Evolutionary conservation across 1,140 invertebrate genomes (phyloP).

Genomic region (Harpegnathos saltator): DNA sequence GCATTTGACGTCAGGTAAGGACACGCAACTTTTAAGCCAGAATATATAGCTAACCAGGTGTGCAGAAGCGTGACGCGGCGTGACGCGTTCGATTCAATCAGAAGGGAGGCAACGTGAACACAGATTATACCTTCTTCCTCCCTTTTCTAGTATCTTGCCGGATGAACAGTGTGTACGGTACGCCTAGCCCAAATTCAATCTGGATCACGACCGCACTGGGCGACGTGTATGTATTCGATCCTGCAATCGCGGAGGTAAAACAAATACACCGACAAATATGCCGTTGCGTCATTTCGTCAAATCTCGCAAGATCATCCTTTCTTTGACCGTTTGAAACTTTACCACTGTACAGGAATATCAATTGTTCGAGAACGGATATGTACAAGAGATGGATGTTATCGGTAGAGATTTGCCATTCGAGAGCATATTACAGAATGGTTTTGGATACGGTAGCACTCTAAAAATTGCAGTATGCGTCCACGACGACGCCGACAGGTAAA

Average conservation of each 20-base stretch:
- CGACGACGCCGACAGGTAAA: constrained; percentile 89
- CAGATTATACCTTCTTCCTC: background rate
- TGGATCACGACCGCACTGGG: constrained; percentile 93
- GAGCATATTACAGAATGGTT: constrained; percentile 88
- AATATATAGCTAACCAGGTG: too few species aligned
- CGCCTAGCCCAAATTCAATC: constrained; percentile 89
- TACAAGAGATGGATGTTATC: constrained; percentile 90
- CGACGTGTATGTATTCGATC: constrained; percentile 93
- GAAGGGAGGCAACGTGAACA: too few species aligned
- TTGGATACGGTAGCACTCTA: constrained; percentile 88
- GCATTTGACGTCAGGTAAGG: constrained; percentile 89
- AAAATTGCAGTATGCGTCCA: constrained; percentile 90
- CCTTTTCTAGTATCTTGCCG: constrained; percentile 88
- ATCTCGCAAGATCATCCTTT: background rate
- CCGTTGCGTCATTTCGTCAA: background rate
- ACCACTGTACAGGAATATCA: constrained; percentile 81
- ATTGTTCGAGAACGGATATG: constrained; percentile 76
- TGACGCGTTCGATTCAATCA: too few species aligned
- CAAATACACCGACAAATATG: constrained; percentile 31
- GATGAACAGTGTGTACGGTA: constrained; percentile 89
- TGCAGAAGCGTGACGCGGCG: background rate
- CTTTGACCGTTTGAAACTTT: background rate
- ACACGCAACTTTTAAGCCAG: background rate
- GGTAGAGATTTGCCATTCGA: constrained; percentile 89
- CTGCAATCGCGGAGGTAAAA: constrained; percentile 85